A percentile compares a stretch with the other conserved stretches of the same genome.
Conservation (phyloP, 2,888 invertebrate genomes). For the Allygus modestus region DNA sequence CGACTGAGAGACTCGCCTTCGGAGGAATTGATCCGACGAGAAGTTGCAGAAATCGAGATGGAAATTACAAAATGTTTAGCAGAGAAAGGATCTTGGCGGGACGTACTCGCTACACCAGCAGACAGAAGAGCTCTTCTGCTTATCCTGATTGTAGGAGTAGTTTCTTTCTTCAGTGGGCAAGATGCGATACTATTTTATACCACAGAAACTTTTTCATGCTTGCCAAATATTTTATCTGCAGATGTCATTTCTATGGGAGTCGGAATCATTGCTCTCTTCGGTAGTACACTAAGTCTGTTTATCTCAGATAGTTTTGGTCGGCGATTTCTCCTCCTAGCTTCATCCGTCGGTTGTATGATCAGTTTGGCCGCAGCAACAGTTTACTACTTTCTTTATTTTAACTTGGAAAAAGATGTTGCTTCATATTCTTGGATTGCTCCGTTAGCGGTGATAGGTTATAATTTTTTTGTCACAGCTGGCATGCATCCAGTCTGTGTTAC, state of each 20-base stretch:
- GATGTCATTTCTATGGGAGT: conserved; percentile 50
- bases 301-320: conserved; percentile 31
- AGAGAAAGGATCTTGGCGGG: conserved; percentile 48
- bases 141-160: conserved; percentile 27
- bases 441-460: background rate
- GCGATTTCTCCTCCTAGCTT: conserved; percentile 21
- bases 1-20: background rate
- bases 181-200: conserved; percentile 52
- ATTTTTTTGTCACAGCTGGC: conserved; percentile 34
- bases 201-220: conserved; percentile 50
- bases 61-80: conserved; percentile 2
- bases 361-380: background rate
- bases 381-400: background rate
- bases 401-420: background rate
- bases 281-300: conserved; percentile 15
- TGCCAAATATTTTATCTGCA: conserved; percentile 26
- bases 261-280: conserved; percentile 46
- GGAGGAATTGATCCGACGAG: background rate
- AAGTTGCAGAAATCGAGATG: conserved; percentile 51
- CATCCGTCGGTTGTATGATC: conserved; percentile 33
- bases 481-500: conserved; percentile 47
- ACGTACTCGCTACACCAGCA: conserved; percentile 43
- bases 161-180: conserved; percentile 36
- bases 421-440: conserved; percentile 30
- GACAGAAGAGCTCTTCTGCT: too few relatives aligned